Percentiles rank a stretch among this genome's conserved stretches.
Conservation (phyloP, 2,797 vertebrate species). For the Synaphobranchus kaupii region DNA sequence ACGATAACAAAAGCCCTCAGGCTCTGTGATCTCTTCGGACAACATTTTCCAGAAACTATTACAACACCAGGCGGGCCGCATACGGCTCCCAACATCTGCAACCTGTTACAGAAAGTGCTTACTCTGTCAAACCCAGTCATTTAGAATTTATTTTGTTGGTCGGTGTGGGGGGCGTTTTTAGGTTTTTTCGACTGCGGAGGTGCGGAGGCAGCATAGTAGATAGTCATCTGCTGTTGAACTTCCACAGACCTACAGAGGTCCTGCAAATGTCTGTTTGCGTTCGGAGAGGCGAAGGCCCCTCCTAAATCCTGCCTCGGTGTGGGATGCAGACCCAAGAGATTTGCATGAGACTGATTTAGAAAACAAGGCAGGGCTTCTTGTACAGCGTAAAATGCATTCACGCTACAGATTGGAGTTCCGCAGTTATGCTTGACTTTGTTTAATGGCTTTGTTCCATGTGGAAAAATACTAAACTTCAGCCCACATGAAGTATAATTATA, state of each 20-base stretch:
- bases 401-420: not conserved
- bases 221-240: slow-evolving; percentile 19
- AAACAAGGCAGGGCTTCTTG: slow-evolving; percentile 35
- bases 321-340: not conserved
- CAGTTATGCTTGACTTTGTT: not conserved
- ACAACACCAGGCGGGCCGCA: slow-evolving; percentile 51
- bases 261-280: not conserved
- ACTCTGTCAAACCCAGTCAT: slow-evolving; percentile 60
- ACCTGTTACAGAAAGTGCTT: slow-evolving; percentile 64
- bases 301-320: not conserved
- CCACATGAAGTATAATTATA: not conserved
- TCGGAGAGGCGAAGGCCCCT: not conserved
- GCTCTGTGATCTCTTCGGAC: slow-evolving; percentile 14
- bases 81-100: slow-evolving; percentile 65
- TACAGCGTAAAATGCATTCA: slow-evolving; percentile 5
- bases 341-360: slow-evolving; percentile 25
- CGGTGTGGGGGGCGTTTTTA: slow-evolving; percentile 48
- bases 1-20: slow-evolving; percentile 46
- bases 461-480: not conserved
- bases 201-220: slow-evolving; percentile 42
- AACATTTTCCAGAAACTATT: slow-evolving; percentile 12
- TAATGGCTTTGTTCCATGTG: not conserved
- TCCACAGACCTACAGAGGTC: slow-evolving; percentile 5
- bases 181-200: slow-evolving; percentile 40
- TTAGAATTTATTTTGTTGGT: slow-evolving; percentile 59